Evolutionary conservation across 2,113 vertebrate genomes (phyloP), one percentile per base, ranked within the genome.

Genomic region (Bufo gargarizans): DNA sequence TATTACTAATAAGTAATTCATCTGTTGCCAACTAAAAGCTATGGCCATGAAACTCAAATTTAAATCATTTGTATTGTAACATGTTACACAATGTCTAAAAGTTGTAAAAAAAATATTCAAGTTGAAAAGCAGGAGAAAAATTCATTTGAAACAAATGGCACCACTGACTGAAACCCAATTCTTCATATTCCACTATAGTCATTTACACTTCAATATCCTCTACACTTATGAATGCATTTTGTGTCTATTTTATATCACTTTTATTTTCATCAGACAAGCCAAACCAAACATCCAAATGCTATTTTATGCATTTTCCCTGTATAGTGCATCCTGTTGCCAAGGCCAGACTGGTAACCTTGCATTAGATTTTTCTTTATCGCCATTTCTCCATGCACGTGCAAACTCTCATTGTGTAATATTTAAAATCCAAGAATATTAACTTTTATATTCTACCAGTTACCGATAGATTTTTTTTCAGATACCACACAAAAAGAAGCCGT

Each of bases 381-480:
- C 63, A 49, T 69, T 10, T 69, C 17, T 71, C 16, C 17, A 71
- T 22, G 14, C 59, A 4, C 65, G 33, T 84, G 19, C 71, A 14
- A 84, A 63, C 49, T 84, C 13, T 84, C n/a, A 17, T 33, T 33
- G 47, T 20, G 71, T 69, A 84, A 22, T 84, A 58, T 19, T 16
- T 84, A 14, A 65, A 49, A 84, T 71, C 10, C 17, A 83, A 53
- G 71, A 61, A 69, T 69, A 83, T 69, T 82, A 50, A n/a, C 61
- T 67, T 69, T 69, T 45, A 69, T 50, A 43, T 69, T 71, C 49
- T 17, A 55, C 63, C 12, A 71, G 55, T 65, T 69, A 71, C 33
- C 33, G 33, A 33, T 33, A 33, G 33, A 33, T 10, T 33, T 71
- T 84, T 69, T 53, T 22, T 4, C 47, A 67, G 8, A 82, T 67